Base-by-base conservation (phyloP, 2,797 vertebrate genomes). In the Alauda arvensis region DNA sequence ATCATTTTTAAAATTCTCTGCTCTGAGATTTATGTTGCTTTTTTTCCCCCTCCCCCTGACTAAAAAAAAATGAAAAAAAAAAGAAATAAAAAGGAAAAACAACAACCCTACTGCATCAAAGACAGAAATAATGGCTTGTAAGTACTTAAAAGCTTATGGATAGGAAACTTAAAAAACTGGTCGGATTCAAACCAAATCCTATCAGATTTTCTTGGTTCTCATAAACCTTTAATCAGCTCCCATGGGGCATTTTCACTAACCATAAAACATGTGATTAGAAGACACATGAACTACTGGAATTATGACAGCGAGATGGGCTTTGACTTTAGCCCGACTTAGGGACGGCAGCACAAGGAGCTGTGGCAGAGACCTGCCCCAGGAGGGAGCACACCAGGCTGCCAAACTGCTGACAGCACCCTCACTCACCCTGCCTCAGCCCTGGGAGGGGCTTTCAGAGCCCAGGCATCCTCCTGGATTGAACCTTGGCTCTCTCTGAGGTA, bases 161-260 rank as follows among this genome's bases (percentile, higher is more conserved):
- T 96, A 93, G 95, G 94, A 97, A 97, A 97, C 96, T 97, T 97
- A 97, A 96, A 95, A 94, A 97, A 96, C 96, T 97, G 95, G 93
- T 95, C 56, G 65, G 96, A 97, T 97, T 97, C 95, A 93, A 81
- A 66, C 88, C 93, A 97, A 98, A 98, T 97, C 97, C 97, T 96
- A 96, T 97, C 96, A 97, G 97, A 97, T 97, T 97, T 98, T 96
- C 96, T 96, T 96, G 83, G 89, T 97, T 97, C 87, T 95, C 94
- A 77, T 97, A 97, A 98, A 97, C 94, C 97, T 96, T 96, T 97
- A 97, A 97, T 97, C 97, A 95, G 96, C 85, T 96, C 96, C 95
- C 93, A 48, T 49, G 88, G 90, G 95, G 90, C 90, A 86, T 92
- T 95, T 96, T 96, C 91, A 74, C 96, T 94, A 96, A 96, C 91